Base-by-base conservation (phyloP, 2,797 vertebrate genomes). In the Esox masquinongy region DNA sequence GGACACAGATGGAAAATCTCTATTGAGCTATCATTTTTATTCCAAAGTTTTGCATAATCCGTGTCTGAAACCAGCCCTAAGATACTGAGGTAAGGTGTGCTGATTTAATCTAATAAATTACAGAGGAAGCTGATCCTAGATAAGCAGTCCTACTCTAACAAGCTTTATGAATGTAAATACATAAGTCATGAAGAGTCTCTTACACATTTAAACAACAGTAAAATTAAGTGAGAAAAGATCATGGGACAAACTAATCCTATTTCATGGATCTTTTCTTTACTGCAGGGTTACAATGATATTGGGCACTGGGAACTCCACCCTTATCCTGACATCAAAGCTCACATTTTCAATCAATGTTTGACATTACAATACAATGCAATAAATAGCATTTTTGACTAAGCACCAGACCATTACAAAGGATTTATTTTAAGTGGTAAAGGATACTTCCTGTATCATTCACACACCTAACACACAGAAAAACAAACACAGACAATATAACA, bases 211-310 rank as follows among this genome's bases (percentile, higher is more conserved):
- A 68, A 68, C 63, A 22, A 74, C 68, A 47, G 63, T 26, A 68
- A 51, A 61, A 17, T 34, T 68, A 53, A 26, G 50, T 36, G 24
- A 36, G 17, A 15, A 50, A 5, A n/a, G 43, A 36, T 11, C 29
- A 26, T 56, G 31, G 50, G 66, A 34, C 16, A 39, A 59, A 47
- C 24, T 72, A 77, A 82, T 79, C 75, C 74, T 64, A 53, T 79
- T 79, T 72, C 64, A 70, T 24, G 24, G 36, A 16, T 34, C 51
- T 68, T 59, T 63, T 72, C 24, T 74, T 43, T 47, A 63, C n/a
- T 72, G n/a, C 53, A n/a, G 49, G 49, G 53, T n/a, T 49, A 64
- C 5, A 47, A 68, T 16, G 47, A 51, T 24, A 68, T 24, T 17
- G 34, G 34, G 66, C 34, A 43, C 66, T 36, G 31, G 17, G 66